phyloP scores from a whole-genome alignment of 2,888 invertebrate genomes.

The Eupithecia insigniata region DNA sequence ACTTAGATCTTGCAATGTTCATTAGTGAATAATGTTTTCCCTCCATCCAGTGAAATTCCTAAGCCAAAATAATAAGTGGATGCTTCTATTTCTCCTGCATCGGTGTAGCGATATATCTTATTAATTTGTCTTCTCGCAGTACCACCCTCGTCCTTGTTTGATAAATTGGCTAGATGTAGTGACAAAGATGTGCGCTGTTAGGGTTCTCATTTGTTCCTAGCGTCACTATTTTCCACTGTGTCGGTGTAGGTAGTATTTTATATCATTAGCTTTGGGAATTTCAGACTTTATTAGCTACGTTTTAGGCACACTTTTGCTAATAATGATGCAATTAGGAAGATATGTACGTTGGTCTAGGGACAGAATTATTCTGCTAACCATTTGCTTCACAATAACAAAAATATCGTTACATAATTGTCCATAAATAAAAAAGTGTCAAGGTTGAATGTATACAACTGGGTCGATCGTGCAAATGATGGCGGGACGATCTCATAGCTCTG shows the following conservation, averaged over 20 bases:
- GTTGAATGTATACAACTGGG: no score
- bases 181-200: conserved; percentile 36
- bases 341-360: no score
- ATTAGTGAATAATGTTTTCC: background rate
- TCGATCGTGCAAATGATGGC: no score
- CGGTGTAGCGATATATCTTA: conserved; percentile 61
- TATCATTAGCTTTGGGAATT: background rate
- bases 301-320: no score
- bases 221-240: conserved; percentile 8
- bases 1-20: no score
- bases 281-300: background rate
- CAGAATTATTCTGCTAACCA: no score
- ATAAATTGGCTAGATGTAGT: conserved; percentile 42
- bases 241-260: background rate
- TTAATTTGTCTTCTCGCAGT: conserved; percentile 59
- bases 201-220: conserved; percentile 37
- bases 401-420: no score
- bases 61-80: background rate
- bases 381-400: no score
- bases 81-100: conserved; percentile 43
- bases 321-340: no score
- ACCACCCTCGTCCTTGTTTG: conserved; percentile 39
- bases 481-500: no score
- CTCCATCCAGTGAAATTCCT: background rate
- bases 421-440: no score